Base-by-base conservation (phyloP, 2,888 invertebrate species). In the Drosophila nr. fundita region DNA sequence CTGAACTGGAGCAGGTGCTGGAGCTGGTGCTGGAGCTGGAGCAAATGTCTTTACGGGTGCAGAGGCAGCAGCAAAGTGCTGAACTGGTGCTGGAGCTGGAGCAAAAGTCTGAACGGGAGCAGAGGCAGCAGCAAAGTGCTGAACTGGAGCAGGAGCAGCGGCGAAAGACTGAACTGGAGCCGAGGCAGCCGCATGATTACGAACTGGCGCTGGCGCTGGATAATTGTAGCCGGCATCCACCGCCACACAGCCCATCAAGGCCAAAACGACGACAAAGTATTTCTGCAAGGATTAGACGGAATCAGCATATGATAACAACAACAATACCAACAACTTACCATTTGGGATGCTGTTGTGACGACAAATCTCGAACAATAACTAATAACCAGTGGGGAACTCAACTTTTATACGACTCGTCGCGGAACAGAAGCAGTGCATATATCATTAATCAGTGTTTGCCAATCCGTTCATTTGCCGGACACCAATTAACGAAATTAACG, bases 401-500 rank as follows among this genome's bases (percentile, higher is more conserved):
- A 74, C 89, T 87, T 89, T 87, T 87, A 87, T 87, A 87, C 87
- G 59, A 63, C 53, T 54, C 40, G 53, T 54, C 63, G 67, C 73
- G 60, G 75, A 87, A 80, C 89, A 85, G 85, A 85, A 89, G 89
- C 83, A 77, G 62, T 80, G 80, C 73, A 80, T 67, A 76, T 74
- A 76, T 74, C 87, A 87, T 87, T 78, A 87, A 87, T 87, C 89
- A 89, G 72, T 64, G 57, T 61, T 45, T 32, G 52, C 64, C 49
- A 57, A 42, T 36, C 34, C 11, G 54, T 32, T 55, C 54, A 38
- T 40, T 40, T 53, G 59, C 27, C 40, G 15, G 36, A 34, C 52
- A 21, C 15, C 45, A 7, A 24, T 24, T 24, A 24, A 24, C 24
- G 24, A 11, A 42, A 50, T 64, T 67, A 45, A 30, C 62, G 40